Base-by-base conservation (phyloP, 2,797 vertebrate genomes). In the Malacoctenus gilli region DNA sequence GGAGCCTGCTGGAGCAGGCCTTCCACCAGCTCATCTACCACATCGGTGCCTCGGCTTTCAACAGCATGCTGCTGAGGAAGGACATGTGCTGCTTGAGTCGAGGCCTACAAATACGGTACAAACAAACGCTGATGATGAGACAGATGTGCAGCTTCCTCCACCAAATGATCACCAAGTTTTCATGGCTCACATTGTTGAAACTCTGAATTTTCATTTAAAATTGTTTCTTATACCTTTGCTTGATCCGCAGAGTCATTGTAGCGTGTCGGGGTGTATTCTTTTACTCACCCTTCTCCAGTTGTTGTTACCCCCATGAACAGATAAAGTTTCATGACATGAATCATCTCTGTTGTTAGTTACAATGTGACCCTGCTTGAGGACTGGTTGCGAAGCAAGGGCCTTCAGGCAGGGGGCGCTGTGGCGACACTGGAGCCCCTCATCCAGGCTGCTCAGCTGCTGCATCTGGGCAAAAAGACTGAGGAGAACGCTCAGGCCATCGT, bases 401-500 rank as follows among this genome's bases (percentile, higher is more conserved):
- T 94, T 69, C 90, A 88, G 75, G 75, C 90, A 75, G 91, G 87
- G 0, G 89, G 90, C 10, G 77, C 89, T 57, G 52, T 59, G 0
- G 75, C 89, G 31, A 28, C 87, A 18, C 68, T 95, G 55, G 87
- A 93, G 80, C 92, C 93, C 0, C 89, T 95, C 44, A 91, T 93
- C 34, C 93, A 94, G 79, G 92, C 92, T 0, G 87, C 87, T 12
- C 92, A 93, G 80, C 87, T 95, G 44, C 89, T 94, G 64, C 93
- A 94, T 79, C 86, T 92, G 19, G 92, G 88, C 53, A 93, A 94
- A 72, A 92, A 85, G 78, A 89, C 86, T 0, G 85, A 92, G 11
- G 80, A 73, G 0, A 93, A 94, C 0, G 91, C 91, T 0, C 43
- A 68, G 52, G 87, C 91, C 12, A 77, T 94, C 0, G 89, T 91